A percentile compares a stretch with the other conserved stretches of the same genome.
Conservation (phyloP, 2,888 invertebrate genomes). For the Heterodera filipjevi region DNA sequence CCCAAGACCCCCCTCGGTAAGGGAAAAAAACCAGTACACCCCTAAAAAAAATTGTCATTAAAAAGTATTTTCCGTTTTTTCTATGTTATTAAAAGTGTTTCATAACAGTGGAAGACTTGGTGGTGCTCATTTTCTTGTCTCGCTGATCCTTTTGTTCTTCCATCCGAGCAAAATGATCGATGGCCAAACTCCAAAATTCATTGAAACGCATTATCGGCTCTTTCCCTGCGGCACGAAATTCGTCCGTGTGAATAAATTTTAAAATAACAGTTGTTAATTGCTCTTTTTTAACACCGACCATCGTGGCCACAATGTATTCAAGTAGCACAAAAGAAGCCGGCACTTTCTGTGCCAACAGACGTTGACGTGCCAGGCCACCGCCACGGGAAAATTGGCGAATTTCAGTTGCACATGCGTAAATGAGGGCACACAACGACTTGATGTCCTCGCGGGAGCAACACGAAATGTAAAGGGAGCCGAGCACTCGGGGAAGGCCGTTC, state of each 20-base stretch:
- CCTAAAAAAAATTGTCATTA: too few species aligned
- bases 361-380: conserved; percentile 75
- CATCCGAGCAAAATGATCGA: conserved; percentile 43
- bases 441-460: conserved; percentile 87
- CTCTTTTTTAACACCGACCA: background rate
- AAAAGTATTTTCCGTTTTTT: too few species aligned
- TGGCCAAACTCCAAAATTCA: conserved; percentile 71
- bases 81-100: too few species aligned
- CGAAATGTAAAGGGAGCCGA: conserved; percentile 89
- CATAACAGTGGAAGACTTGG: conserved; percentile 29
- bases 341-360: conserved; percentile 87
- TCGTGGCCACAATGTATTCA: conserved; percentile 75
- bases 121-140: background rate
- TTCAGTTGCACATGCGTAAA: conserved; percentile 19
- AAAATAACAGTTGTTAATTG: too few species aligned
- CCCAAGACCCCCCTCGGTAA: too few species aligned
- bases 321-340: conserved; percentile 92
- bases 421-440: conserved; percentile 75
- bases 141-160: conserved; percentile 36
- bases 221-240: conserved; percentile 71
- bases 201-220: conserved; percentile 85
- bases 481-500: conserved; percentile 78
- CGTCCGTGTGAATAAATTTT: conserved; percentile 71
- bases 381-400: conserved; percentile 9
- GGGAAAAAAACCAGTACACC: too few species aligned